phyloP scores from a whole-genome alignment of 2,888 invertebrate species.

The Cecidostiba fungosa region DNA sequence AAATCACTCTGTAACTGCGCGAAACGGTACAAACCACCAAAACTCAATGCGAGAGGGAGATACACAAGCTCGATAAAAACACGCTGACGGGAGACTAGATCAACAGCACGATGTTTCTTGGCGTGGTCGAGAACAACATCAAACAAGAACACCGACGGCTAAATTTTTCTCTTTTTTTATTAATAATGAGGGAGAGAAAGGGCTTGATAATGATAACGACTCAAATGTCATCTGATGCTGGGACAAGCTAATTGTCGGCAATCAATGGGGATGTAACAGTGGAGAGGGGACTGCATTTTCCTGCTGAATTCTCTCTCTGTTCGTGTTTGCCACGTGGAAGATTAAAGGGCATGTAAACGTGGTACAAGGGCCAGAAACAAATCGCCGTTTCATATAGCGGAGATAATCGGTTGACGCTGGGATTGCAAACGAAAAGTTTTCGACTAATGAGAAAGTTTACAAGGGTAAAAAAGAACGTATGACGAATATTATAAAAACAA shows the following conservation, averaged over 20 bases:
- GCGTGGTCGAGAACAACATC: slow-evolving; percentile 52
- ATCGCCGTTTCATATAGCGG: slow-evolving; percentile 57
- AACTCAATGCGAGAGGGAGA: slow-evolving; percentile 54
- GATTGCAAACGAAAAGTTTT: slow-evolving; percentile 62
- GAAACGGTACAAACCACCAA: slow-evolving; percentile 60
- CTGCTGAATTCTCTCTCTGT: slow-evolving; percentile 27
- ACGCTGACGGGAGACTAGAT: slow-evolving; percentile 49
- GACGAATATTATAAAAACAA: slow-evolving; percentile 56
- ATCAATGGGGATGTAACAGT: slow-evolving; percentile 56
- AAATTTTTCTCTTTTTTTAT: slow-evolving; percentile 50
- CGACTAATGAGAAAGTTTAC: slow-evolving; percentile 45
- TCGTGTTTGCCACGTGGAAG: slow-evolving; percentile 50
- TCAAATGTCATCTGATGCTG: slow-evolving; percentile 57
- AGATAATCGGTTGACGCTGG: slow-evolving; percentile 58
- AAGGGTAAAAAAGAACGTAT: slow-evolving; percentile 47
- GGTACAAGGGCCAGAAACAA: slow-evolving; percentile 29
- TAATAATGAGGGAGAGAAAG: slow-evolving; percentile 28
- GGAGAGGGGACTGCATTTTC: slow-evolving; percentile 36
- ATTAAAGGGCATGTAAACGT: slow-evolving; percentile 15
- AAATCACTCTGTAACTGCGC: slow-evolving; percentile 64
- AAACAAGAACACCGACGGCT: slow-evolving; percentile 35
- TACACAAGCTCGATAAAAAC: slow-evolving; percentile 46
- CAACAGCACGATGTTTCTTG: slow-evolving; percentile 53
- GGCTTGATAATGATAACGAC: slow-evolving; percentile 67
- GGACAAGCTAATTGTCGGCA: slow-evolving; percentile 50